Conservation (phyloP, 2,113 vertebrate genomes). For the Xenopus borealis region DNA sequence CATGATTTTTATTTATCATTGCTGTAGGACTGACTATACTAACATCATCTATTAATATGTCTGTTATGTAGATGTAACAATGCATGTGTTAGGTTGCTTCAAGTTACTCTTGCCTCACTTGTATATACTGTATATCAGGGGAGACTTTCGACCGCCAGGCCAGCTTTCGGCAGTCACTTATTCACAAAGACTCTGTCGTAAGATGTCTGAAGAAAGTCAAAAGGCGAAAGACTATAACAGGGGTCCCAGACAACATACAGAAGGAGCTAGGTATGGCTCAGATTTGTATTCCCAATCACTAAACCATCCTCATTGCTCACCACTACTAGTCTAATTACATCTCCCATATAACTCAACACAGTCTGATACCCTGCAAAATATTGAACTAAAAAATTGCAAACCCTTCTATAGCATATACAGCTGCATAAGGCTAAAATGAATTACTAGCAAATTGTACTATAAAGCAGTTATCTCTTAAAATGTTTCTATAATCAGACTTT, state of each 20-base stretch:
- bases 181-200: constrained; percentile 96
- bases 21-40: constrained; percentile 64
- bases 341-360: constrained; percentile 58
- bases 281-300: constrained; percentile 67
- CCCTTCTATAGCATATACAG: neutral
- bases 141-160: constrained; percentile 98
- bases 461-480: too few relatives aligned
- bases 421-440: too few relatives aligned
- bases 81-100: constrained; percentile 76
- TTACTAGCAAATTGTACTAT: too few relatives aligned
- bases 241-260: constrained; percentile 94
- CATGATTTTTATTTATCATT: constrained; percentile 50
- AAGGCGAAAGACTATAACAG: constrained; percentile 99
- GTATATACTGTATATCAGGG: constrained; percentile 89
- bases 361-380: constrained; percentile 62
- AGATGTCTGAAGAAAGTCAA: constrained; percentile 98
- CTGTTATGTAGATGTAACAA: constrained; percentile 67
- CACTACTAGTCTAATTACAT: constrained; percentile 57
- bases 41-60: constrained; percentile 76
- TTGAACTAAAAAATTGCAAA: neutral
- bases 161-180: constrained; percentile 94
- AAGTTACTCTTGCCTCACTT: constrained; percentile 87
- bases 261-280: constrained; percentile 97
- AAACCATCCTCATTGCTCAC: constrained; percentile 59
- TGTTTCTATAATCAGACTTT: too few relatives aligned